Percentiles rank a stretch among this genome's conserved stretches.
phyloP scores from a whole-genome alignment of 2,797 vertebrate species.

The Gymnopithys bicolor region DNA sequence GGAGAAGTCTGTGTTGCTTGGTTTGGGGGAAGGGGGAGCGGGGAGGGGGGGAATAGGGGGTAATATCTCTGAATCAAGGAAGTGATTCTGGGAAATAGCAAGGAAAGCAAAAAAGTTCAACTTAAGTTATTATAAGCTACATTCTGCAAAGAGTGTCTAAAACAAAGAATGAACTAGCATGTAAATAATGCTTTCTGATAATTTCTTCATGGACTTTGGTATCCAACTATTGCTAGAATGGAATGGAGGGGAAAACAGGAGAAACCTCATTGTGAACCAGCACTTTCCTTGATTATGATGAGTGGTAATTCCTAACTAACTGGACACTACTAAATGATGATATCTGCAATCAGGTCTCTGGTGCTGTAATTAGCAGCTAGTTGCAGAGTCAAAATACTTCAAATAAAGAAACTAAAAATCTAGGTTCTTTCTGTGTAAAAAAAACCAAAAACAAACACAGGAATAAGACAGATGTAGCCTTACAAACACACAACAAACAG shows the following conservation, averaged over 20 bases:
- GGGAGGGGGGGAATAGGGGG: too few species aligned
- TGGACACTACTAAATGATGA: not conserved
- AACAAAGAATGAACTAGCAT: not conserved
- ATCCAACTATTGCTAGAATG: not conserved
- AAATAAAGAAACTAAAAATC: not conserved
- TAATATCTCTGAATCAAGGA: not conserved
- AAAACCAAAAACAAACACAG: not conserved
- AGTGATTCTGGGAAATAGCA: not conserved
- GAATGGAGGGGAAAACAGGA: not conserved
- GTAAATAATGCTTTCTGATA: not conserved
- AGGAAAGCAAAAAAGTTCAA: not conserved
- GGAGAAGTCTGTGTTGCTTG: not conserved
- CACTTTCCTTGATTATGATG: not conserved
- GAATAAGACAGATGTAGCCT: not conserved
- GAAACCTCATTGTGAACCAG: not conserved
- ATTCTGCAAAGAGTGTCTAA: not conserved
- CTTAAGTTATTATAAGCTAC: not conserved
- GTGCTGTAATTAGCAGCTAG: slow-evolving; percentile 10
- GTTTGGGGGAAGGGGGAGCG: too few species aligned
- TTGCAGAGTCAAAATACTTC: not conserved
- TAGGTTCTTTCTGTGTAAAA: not conserved
- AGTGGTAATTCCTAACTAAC: not conserved
- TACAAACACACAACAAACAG: slow-evolving; percentile 1
- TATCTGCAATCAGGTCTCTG: not conserved
- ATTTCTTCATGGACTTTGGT: not conserved